Percentiles rank a stretch among this genome's conserved stretches.
Evolutionary conservation across 2,797 vertebrate genomes (phyloP).

Genomic region (Cryptoblepharus egeriae): DNA sequence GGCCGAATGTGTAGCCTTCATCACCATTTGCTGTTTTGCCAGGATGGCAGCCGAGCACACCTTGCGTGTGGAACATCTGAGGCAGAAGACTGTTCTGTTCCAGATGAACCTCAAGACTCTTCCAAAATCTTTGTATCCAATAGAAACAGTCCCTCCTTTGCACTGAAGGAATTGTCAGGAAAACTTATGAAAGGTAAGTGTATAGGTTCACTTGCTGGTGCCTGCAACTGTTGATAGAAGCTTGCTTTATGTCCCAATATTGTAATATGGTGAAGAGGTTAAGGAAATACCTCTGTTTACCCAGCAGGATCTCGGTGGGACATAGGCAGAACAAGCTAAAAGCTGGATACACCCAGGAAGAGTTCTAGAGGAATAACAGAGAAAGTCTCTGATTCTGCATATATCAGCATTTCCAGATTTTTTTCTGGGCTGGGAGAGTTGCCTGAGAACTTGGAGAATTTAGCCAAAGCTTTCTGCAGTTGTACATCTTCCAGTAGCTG

Average conservation of each 20-base stretch:
- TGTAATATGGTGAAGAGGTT: neutral
- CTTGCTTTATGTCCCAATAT: neutral
- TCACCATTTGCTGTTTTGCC: constrained; percentile 69
- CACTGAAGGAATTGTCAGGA: constrained; percentile 87
- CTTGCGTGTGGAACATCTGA: constrained; percentile 54
- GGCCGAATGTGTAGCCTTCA: constrained; percentile 68
- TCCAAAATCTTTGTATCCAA: constrained; percentile 84
- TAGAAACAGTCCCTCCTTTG: constrained; percentile 83
- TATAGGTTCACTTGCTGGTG: neutral
- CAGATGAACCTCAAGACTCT: constrained; percentile 76
- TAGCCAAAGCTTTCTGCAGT: too few relatives aligned
- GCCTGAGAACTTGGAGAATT: too few relatives aligned
- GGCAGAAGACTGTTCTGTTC: constrained; percentile 58
- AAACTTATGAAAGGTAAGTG: constrained; percentile 98
- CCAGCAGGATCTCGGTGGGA: neutral
- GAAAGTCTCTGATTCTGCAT: neutral
- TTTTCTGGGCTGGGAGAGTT: too few relatives aligned
- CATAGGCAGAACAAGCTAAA: too few relatives aligned
- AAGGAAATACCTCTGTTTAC: neutral
- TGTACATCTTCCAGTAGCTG: too few relatives aligned
- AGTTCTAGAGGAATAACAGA: neutral
- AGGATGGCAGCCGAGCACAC: constrained; percentile 57
- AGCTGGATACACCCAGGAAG: neutral
- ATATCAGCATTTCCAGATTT: too few relatives aligned
- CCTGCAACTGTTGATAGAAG: neutral